Evolutionary conservation across 2,113 vertebrate species (phyloP).

Genomic region (Pontoporia blainvillei): DNA sequence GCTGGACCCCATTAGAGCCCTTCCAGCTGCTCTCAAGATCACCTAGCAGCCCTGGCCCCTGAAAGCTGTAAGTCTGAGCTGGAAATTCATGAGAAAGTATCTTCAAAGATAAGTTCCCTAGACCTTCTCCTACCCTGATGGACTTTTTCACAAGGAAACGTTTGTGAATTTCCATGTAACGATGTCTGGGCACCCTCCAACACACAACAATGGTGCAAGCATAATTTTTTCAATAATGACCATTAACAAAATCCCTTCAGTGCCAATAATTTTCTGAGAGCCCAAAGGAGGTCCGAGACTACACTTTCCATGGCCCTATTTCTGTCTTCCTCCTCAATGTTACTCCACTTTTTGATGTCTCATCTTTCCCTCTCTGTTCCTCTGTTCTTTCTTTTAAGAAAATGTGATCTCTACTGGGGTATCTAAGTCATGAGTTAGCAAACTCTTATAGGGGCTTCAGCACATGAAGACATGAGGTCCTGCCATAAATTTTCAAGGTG

Average conservation of each 20-base stretch:
- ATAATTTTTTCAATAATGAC: background rate
- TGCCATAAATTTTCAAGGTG: background rate
- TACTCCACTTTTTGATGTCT: background rate
- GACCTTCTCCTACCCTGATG: background rate
- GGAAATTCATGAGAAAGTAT: constrained; percentile 40
- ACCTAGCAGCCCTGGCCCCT: background rate
- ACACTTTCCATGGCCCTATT: background rate
- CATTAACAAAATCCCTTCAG: background rate
- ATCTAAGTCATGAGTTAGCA: background rate
- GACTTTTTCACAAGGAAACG: constrained; percentile 33
- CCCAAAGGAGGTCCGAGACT: background rate
- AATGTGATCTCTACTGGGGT: background rate
- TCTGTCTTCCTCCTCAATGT: background rate
- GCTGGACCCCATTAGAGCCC: constrained; percentile 61
- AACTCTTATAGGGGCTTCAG: background rate
- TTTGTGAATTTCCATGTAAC: background rate
- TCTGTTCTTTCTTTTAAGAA: background rate
- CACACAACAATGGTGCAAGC: background rate
- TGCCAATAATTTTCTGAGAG: background rate
- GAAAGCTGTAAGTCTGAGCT: background rate
- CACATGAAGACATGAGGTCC: background rate
- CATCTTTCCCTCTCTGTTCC: background rate
- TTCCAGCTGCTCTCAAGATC: constrained; percentile 49
- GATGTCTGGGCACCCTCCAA: background rate
- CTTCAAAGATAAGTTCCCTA: constrained; percentile 42